Conservation (phyloP, 2,797 vertebrate genomes). For the Manis crassicaudata region DNA sequence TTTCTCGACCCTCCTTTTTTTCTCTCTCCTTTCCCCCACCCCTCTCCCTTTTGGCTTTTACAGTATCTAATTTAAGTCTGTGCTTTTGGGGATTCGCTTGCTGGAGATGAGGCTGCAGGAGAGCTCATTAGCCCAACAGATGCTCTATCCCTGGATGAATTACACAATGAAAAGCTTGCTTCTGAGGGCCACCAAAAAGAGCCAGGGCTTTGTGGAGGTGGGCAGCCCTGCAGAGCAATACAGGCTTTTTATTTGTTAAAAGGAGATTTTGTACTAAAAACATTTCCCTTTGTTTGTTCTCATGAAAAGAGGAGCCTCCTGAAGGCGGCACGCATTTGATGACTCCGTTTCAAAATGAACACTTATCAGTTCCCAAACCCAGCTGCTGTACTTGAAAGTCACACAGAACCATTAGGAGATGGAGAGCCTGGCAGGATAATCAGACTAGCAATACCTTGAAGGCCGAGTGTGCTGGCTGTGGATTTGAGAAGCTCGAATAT, state of each 20-base stretch:
- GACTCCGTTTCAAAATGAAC: constrained; percentile 81
- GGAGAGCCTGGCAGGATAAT: constrained; percentile 62
- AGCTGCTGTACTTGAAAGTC: constrained; percentile 73
- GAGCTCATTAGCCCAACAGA: constrained; percentile 83
- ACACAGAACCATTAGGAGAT: constrained; percentile 73
- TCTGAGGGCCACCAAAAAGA: constrained; percentile 72
- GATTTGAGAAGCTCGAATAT: constrained; percentile 76
- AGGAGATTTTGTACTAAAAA: constrained; percentile 75
- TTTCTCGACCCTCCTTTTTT: constrained; percentile 47
- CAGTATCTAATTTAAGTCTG: constrained; percentile 74
- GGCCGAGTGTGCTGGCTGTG: constrained; percentile 71
- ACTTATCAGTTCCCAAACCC: constrained; percentile 76
- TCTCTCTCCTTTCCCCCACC: background rate
- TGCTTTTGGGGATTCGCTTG: constrained; percentile 77
- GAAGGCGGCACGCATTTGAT: constrained; percentile 70
- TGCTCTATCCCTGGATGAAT: constrained; percentile 70
- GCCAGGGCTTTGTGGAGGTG: constrained; percentile 73
- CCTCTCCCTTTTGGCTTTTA: constrained; percentile 47
- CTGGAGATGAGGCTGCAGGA: constrained; percentile 81
- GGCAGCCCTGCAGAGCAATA: constrained; percentile 76
- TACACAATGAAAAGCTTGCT: constrained; percentile 74
- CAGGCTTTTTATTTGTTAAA: constrained; percentile 76
- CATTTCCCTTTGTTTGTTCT: constrained; percentile 76
- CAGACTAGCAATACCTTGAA: constrained; percentile 73
- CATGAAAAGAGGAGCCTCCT: constrained; percentile 67